These are phyloP conservation scores for Catocala nupta DNA, from an alignment of 2,888 invertebrate species.

Conservation along the genomic window DNA sequence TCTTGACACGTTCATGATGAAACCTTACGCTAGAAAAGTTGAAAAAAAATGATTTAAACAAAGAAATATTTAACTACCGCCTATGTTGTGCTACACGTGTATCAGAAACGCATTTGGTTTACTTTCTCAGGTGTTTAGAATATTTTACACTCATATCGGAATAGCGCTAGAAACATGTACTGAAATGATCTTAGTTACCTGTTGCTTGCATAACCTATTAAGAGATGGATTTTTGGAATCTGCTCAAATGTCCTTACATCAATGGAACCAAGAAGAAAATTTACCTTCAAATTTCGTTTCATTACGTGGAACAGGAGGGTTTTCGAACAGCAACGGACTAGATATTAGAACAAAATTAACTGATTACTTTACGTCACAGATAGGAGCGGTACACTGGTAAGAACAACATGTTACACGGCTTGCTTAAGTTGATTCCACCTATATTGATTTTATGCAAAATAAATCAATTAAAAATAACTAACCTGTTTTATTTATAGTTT, in stretches of 20 bases:
- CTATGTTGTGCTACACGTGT: conserved; percentile 24
- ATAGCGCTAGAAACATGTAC: conserved; percentile 36
- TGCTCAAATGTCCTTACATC: conserved; percentile 21
- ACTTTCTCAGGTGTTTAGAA: conserved; percentile 41
- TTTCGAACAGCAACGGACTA: conserved; percentile 30
- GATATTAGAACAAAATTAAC: conserved; percentile 21
- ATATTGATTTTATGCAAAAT: too few species aligned
- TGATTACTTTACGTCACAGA: conserved; percentile 19
- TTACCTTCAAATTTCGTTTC: conserved; percentile 23
- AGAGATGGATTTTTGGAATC: conserved; percentile 29
- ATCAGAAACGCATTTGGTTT: conserved; percentile 39
- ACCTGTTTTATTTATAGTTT: conserved; percentile 23
- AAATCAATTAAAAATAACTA: conserved; percentile 13
- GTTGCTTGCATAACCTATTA: conserved; percentile 45
- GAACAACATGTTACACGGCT: conserved; percentile 19
- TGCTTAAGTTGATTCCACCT: conserved; percentile 8
- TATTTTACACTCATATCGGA: conserved; percentile 45
- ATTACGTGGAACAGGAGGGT: conserved; percentile 10
- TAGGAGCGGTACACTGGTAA: conserved; percentile 13
- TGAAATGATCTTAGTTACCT: conserved; percentile 36
- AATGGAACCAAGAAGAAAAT: conserved; percentile 16
- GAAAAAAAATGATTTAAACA: conserved; percentile 24
- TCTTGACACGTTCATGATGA: conserved; percentile 36
- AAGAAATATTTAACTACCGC: conserved; percentile 36
- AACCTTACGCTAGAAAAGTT: conserved; percentile 21